Percentiles rank a stretch among this genome's conserved stretches.
Evolutionary conservation across 1,140 invertebrate species (phyloP).

Genomic region (Micrasema minimum): DNA sequence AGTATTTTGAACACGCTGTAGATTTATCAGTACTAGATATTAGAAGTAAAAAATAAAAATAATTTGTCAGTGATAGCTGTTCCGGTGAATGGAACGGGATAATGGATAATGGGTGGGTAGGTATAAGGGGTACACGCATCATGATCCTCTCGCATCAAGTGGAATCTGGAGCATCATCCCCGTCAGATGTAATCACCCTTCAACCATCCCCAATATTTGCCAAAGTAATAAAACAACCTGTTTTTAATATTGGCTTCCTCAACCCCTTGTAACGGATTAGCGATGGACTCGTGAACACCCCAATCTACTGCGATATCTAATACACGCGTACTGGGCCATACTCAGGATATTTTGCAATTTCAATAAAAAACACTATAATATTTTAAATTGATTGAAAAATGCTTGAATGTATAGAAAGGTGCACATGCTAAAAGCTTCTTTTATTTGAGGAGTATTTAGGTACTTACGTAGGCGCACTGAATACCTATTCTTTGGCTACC

Average conservation of each 20-base stretch:
- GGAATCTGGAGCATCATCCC: conserved; percentile 44
- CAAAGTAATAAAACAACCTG: conserved; percentile 55
- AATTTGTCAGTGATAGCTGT: not conserved
- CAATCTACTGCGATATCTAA: too few relatives aligned
- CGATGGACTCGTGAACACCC: conserved; percentile 49
- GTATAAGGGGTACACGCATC: too few relatives aligned
- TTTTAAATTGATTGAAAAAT: too few relatives aligned
- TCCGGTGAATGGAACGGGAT: conserved; percentile 2
- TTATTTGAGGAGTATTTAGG: too few relatives aligned
- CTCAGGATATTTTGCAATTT: too few relatives aligned
- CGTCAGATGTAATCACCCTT: conserved; percentile 50
- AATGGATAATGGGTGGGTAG: not conserved
- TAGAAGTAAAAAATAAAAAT: conserved; percentile 21
- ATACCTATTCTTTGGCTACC: too few relatives aligned
- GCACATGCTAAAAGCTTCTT: too few relatives aligned
- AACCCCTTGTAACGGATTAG: conserved; percentile 53
- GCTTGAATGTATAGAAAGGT: too few relatives aligned
- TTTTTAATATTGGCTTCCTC: conserved; percentile 55
- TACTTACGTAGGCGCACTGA: too few relatives aligned
- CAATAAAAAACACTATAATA: too few relatives aligned
- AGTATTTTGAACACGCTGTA: conserved; percentile 17
- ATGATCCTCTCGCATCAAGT: conserved; percentile 34
- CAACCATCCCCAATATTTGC: conserved; percentile 53
- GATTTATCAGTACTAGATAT: not conserved
- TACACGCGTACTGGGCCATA: not conserved